A percentile compares a stretch with the other conserved stretches of the same genome.
Evolutionary conservation across 2,797 vertebrate species (phyloP).

Genomic region (Natrix natrix): DNA sequence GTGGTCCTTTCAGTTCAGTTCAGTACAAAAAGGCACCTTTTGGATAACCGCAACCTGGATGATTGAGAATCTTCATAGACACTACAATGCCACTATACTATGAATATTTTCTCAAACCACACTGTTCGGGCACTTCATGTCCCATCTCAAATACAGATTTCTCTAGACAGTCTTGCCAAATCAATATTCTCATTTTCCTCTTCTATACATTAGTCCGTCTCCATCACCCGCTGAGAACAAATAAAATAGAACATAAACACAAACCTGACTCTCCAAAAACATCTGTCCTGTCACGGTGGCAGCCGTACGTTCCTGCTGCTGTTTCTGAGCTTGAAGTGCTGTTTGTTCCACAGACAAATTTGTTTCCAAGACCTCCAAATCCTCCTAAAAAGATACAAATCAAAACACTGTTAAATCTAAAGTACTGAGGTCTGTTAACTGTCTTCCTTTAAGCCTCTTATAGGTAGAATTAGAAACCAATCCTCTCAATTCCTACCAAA

Average conservation of each 20-base stretch:
- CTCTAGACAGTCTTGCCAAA: background rate
- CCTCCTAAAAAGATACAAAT: slow-evolving; percentile 74
- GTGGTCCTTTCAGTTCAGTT: background rate
- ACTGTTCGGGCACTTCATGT: background rate
- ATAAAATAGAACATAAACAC: background rate
- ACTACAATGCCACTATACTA: background rate
- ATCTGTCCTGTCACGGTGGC: slow-evolving; percentile 94
- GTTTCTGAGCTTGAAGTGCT: slow-evolving; percentile 81
- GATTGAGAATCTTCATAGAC: background rate
- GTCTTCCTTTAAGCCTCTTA: background rate
- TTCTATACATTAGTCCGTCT: background rate
- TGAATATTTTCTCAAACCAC: background rate
- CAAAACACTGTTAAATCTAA: slow-evolving; percentile 8
- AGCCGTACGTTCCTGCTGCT: slow-evolving; percentile 90
- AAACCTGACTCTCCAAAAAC: slow-evolving; percentile 94
- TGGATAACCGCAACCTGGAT: background rate
- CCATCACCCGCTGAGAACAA: background rate
- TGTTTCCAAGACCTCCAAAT: slow-evolving; percentile 84
- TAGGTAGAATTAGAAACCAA: background rate
- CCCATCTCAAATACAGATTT: background rate
- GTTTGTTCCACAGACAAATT: slow-evolving; percentile 82
- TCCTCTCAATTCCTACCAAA: background rate
- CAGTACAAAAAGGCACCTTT: background rate
- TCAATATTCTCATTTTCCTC: background rate
- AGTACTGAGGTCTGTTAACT: background rate